Percentiles rank a stretch among this genome's conserved stretches.
Evolutionary conservation across 2,888 invertebrate genomes (phyloP).

Genomic region (Eristalis pertinax): DNA sequence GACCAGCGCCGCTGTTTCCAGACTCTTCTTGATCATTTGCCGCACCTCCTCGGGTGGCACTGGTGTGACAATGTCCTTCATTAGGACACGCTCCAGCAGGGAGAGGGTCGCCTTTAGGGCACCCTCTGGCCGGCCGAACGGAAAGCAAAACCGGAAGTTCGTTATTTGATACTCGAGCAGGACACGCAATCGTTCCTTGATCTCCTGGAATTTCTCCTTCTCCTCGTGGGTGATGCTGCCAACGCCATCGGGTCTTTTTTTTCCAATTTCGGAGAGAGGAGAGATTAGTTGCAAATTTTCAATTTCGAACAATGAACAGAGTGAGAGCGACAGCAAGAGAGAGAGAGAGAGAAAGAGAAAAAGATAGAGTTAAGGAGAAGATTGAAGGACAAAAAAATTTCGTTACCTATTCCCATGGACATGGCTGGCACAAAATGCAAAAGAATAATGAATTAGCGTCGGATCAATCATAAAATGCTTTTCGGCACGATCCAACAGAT

Average conservation of each 20-base stretch:
- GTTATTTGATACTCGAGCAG: slow-evolving; percentile 99
- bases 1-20: slow-evolving; percentile 98
- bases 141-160: slow-evolving; percentile 99
- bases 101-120: slow-evolving; percentile 98
- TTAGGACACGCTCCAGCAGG: slow-evolving; percentile 96
- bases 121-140: slow-evolving; percentile 99
- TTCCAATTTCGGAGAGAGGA: too few relatives aligned
- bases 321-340: too few relatives aligned
- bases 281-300: too few relatives aligned
- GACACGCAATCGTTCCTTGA: slow-evolving; percentile 96
- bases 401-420: slow-evolving; percentile 98
- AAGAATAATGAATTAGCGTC: slow-evolving; percentile 98
- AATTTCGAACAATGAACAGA: too few relatives aligned
- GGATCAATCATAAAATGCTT: slow-evolving; percentile 98
- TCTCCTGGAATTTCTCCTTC: slow-evolving; percentile 98
- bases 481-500: slow-evolving; percentile 96
- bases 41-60: slow-evolving; percentile 98
- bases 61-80: slow-evolving; percentile 99
- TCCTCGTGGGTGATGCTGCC: slow-evolving; percentile 99
- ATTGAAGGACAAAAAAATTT: neutral
- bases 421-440: slow-evolving; percentile 99
- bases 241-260: slow-evolving; percentile 94
- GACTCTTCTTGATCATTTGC: slow-evolving; percentile 96
- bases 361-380: neutral
- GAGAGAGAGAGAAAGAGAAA: neutral